Evolutionary conservation across 2,113 vertebrate species (phyloP), one percentile per base, ranked within the genome.

Genomic region (Tenrec ecaudatus): DNA sequence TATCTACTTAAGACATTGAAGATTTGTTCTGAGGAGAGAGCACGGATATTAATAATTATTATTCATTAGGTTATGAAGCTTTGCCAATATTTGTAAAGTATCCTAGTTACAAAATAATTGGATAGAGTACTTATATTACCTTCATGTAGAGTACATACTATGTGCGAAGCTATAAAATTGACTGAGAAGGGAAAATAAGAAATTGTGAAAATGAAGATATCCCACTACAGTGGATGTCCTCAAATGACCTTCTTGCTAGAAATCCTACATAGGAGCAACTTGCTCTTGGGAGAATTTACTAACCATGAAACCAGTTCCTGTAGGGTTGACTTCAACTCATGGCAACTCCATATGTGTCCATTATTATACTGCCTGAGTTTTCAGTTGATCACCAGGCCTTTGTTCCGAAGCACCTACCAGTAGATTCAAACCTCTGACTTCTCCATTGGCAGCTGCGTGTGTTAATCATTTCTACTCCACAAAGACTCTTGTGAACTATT

Each of bases 91-190:
- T 91, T 64, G 43, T 71, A 15, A 69, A 73, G 47, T 53, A 53
- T 53, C 86, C 4, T 91, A 58, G 53, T 86, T 94, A 69, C 27
- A 15, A 86, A 23, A 62, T 76, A 53, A 82, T 93, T 92, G 83
- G 25, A 94, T 88, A 78, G 33, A 73, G 25, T 85, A 82, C 43
- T 47, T 47, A 71, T 19, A 80, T 95, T 95, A 1, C 29, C 64
- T 94, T 92, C 58, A 31, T 31, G 2, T 89, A 92, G 9, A 93
- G 31, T 73, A 36, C 29, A 66, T 88, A 22, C 14, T 84, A 58
- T 92, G 11, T 86, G 27, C 53, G 82, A 93, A 82, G 23, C 75
- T 88, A 33, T 90, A 92, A 79, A 93, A 86, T 92, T 90, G 60
- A 82, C 75, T 71, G n/a, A 79, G 71, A 66, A 83, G 40, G 36